Evolutionary conservation across 1,140 invertebrate genomes (phyloP), one percentile per base, ranked within the genome.

Genomic region (Thereuonema tuberculata): DNA sequence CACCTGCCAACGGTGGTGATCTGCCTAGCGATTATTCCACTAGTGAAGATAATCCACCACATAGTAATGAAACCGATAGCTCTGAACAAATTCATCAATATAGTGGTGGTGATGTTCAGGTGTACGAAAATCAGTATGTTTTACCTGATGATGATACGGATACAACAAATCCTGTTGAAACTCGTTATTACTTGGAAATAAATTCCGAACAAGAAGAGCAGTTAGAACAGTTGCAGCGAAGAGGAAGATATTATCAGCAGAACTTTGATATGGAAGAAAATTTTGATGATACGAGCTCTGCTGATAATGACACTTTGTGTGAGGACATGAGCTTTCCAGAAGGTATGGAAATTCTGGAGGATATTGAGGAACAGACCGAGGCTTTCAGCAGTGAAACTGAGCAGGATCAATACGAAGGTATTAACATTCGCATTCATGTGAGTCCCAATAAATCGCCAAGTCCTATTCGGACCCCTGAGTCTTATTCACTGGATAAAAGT

Each of bases 361-460:
- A 65, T 31, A 63, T 65, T 26, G 63, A 63, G 46, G 64, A 65
- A 31, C 50, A 62, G 17, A 59, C 60, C 24, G 63, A 65, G 31
- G 56, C 58, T 43, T 61, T 61, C 37, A 63, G 62, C n/a, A 55
- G 53, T 23, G 53, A 55, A 5, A 25, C 14, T 14, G 53, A 55
- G 21, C 23, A 25, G 17, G 49, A 52, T 9, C 49, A 15, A 52
- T 58, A 58, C 24, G 57, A 58, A 49, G 57, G 57, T 23, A 9
- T 58, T 49, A 24, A 49, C 47, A 43, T 58, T 5, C 14, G 29
- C 14, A 58, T 58, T 26, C 37, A 49, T 48, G 47, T 58, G 2
- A 27, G 17, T 15, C 57, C 57, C 3, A 21, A 3, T 3, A 47
- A 58, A 48, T 24, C 43, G 2, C 57, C 57, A 12, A 58, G 57